Evolutionary conservation across 2,888 invertebrate species (phyloP).

Genomic region (Leptopilina drosophilae): DNA sequence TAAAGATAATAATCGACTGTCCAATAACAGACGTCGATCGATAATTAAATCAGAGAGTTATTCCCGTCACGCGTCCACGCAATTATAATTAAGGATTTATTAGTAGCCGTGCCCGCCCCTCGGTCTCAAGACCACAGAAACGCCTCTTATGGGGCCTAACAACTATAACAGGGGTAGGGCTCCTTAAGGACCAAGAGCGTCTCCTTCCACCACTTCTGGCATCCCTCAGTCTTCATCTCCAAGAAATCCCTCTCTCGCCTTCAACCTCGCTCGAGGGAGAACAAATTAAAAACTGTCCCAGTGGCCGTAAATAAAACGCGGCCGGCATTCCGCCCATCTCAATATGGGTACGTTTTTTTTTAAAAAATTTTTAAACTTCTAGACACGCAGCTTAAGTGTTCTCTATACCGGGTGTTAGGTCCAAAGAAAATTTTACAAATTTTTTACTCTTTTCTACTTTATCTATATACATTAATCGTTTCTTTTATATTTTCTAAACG

Average conservation of each 20-base stretch:
- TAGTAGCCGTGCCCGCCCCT: slow-evolving; percentile 69
- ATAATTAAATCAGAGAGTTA: slow-evolving; percentile 76
- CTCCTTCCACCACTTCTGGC: slow-evolving; percentile 31
- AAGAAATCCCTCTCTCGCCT: slow-evolving; percentile 34
- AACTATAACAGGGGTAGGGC: slow-evolving; percentile 74
- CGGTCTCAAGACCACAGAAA: slow-evolving; percentile 71
- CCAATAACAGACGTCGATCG: slow-evolving; percentile 68
- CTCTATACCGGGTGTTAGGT: slow-evolving; percentile 68
- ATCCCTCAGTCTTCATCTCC: slow-evolving; percentile 38
- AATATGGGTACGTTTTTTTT: slow-evolving; percentile 66
- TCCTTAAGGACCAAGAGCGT: slow-evolving; percentile 68
- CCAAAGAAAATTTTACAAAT: neutral
- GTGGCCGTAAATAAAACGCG: slow-evolving; percentile 76
- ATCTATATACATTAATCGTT: neutral
- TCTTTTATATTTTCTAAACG: no score
- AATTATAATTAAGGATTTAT: slow-evolving; percentile 78
- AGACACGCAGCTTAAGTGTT: slow-evolving; percentile 72
- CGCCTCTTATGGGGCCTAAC: slow-evolving; percentile 71
- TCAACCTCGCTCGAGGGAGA: slow-evolving; percentile 68
- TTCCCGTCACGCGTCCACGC: slow-evolving; percentile 76
- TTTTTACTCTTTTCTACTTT: neutral
- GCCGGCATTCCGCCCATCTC: slow-evolving; percentile 73
- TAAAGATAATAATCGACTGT: slow-evolving; percentile 45
- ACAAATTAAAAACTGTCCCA: slow-evolving; percentile 78
- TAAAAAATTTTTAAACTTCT: slow-evolving; percentile 66